Percentiles rank a stretch among this genome's conserved stretches.
Evolutionary conservation across 2,797 vertebrate genomes (phyloP).

Genomic region (Heteromormyrus szaboi): DNA sequence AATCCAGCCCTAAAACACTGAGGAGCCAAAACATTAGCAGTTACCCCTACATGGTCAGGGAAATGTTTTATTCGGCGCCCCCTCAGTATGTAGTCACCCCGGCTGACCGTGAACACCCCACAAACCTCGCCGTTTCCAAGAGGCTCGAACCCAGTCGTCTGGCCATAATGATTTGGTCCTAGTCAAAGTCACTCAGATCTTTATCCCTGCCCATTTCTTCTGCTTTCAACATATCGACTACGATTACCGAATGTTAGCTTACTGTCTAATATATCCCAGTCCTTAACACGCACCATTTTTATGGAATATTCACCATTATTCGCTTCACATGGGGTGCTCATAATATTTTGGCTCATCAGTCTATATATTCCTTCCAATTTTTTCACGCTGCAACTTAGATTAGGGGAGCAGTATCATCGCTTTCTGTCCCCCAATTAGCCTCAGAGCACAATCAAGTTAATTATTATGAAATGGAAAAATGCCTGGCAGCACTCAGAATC

Average conservation of each 20-base stretch:
- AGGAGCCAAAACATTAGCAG: not conserved
- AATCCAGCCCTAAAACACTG: not conserved
- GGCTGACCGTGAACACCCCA: not conserved
- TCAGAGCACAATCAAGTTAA: not conserved
- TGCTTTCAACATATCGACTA: not conserved
- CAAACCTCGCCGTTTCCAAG: not conserved
- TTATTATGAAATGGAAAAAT: not conserved
- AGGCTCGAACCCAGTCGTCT: not conserved
- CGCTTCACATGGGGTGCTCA: not conserved
- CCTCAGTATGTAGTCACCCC: not conserved
- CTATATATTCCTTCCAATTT: not conserved
- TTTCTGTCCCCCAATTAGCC: not conserved
- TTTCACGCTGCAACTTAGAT: not conserved
- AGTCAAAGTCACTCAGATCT: not conserved
- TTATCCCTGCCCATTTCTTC: not conserved
- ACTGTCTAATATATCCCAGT: not conserved
- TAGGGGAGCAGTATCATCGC: not conserved
- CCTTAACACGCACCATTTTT: not conserved
- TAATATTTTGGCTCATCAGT: not conserved
- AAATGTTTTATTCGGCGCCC: not conserved
- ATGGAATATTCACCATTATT: not conserved
- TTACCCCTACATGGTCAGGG: not conserved
- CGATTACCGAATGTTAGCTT: not conserved
- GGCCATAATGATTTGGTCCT: not conserved
- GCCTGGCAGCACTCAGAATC: not conserved